These are phyloP conservation scores for Chiloscyllium plagiosum DNA, from an alignment of 2,113 vertebrate genomes.

Conservation along the genomic window DNA sequence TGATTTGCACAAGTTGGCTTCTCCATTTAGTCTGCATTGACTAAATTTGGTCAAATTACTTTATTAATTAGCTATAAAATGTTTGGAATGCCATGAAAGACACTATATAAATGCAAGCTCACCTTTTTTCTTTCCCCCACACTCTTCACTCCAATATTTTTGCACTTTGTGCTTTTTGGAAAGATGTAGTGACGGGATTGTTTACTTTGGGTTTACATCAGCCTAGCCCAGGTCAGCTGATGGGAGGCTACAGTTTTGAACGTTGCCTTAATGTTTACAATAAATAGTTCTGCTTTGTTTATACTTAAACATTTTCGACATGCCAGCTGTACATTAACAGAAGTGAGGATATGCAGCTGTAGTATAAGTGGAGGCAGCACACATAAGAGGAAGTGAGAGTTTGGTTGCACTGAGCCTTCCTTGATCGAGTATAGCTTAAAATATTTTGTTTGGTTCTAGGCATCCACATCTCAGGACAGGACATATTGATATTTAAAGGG, in stretches of 20 bases:
- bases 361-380: not conserved
- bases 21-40: not conserved
- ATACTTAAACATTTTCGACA: not conserved
- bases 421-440: not conserved
- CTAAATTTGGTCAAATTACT: not conserved
- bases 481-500: not conserved
- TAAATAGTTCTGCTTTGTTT: constrained; percentile 3
- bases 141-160: not conserved
- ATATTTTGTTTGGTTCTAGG: not conserved
- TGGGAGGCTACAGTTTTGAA: not conserved
- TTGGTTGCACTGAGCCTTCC: not conserved
- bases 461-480: not conserved
- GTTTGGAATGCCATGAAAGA: not conserved
- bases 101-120: not conserved
- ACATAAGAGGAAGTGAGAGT: not conserved
- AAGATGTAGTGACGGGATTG: not conserved
- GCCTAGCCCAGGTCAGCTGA: not conserved
- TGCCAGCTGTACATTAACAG: not conserved
- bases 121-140: no score
- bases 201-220: not conserved
- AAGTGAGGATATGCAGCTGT: not conserved
- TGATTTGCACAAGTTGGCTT: not conserved
- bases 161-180: not conserved
- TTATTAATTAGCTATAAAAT: not conserved
- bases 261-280: not conserved